phyloP scores from a whole-genome alignment of 2,797 vertebrate species.

The Anguilla megastoma region DNA sequence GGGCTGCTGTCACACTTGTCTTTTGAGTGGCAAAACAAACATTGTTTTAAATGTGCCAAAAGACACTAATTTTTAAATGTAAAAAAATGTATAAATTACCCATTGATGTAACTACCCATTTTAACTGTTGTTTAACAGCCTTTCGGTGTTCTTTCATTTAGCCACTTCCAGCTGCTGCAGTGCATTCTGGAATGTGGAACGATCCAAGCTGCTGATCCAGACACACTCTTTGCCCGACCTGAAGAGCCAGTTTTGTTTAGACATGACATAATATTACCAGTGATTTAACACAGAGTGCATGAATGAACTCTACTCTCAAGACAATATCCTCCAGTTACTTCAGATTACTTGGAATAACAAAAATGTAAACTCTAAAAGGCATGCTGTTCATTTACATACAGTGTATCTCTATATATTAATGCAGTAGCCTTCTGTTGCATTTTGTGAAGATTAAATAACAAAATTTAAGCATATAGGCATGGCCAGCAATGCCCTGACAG shows the following conservation, averaged over 20 bases:
- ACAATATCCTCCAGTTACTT: background rate
- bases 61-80: background rate
- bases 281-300: background rate
- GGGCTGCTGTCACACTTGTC: background rate
- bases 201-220: slow-evolving; percentile 20
- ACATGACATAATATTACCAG: slow-evolving; percentile 16
- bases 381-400: background rate
- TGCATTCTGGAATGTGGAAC: slow-evolving; percentile 9
- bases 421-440: background rate
- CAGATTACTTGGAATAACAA: background rate
- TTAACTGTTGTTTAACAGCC: background rate
- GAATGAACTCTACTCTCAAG: background rate
- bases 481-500: background rate
- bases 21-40: background rate
- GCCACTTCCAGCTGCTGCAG: background rate
- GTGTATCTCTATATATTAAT: background rate
- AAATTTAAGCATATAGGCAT: background rate
- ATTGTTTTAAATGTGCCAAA: background rate
- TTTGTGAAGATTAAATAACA: background rate
- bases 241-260: slow-evolving; percentile 46
- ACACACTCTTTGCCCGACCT: slow-evolving; percentile 32
- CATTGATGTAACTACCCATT: background rate
- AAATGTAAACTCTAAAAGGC: background rate
- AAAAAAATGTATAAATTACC: background rate
- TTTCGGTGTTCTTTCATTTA: background rate